These are phyloP conservation scores for Phylloscopus trochilus DNA, from an alignment of 2,113 vertebrate genomes.

Conservation along the genomic window DNA sequence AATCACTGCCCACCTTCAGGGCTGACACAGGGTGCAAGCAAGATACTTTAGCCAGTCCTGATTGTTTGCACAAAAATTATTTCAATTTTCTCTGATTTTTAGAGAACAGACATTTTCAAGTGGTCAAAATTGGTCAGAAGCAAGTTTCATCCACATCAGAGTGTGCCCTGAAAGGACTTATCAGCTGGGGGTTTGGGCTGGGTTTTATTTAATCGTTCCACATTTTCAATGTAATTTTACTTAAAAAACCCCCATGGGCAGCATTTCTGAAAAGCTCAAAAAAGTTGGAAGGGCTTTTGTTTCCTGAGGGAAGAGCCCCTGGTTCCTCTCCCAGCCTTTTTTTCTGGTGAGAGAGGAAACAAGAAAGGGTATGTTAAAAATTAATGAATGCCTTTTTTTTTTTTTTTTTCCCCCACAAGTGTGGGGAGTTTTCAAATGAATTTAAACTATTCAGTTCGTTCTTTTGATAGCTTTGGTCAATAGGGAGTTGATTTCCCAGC, in stretches of 20 bases:
- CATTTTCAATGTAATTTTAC: not conserved
- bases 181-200: not conserved
- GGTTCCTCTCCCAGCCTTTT: not conserved
- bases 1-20: not conserved
- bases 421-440: not conserved
- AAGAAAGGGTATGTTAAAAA: constrained; percentile 26
- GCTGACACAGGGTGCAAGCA: not conserved
- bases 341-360: not conserved
- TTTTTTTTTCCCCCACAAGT: not conserved
- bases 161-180: not conserved
- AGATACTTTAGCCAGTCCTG: not conserved
- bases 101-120: not conserved
- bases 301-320: not conserved
- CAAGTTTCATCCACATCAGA: not conserved
- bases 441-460: not conserved
- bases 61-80: not conserved
- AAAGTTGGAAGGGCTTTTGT: not conserved
- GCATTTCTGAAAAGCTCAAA: not conserved
- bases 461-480: constrained; percentile 15
- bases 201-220: not conserved
- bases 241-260: not conserved
- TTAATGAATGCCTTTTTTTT: not conserved
- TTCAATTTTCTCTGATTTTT: not conserved
- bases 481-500: not conserved
- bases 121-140: not conserved